Base-by-base conservation (phyloP, 2,113 vertebrate genomes). In the Elaphurus davidianus region DNA sequence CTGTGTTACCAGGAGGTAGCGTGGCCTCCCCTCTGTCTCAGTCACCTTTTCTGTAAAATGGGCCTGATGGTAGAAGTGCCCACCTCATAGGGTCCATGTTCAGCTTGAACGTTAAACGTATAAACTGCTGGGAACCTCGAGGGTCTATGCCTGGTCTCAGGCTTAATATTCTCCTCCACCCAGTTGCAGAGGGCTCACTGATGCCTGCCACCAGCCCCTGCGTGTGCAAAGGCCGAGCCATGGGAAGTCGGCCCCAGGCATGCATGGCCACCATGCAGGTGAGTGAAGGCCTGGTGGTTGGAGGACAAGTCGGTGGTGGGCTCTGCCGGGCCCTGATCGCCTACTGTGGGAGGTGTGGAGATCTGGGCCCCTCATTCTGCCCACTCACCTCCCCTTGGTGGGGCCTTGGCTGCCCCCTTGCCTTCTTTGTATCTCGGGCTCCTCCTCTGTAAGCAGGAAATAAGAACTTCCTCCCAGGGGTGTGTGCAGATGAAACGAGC, bases 211-310 rank as follows among this genome's bases (percentile, higher is more conserved):
- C 36, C 50, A 86, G 67, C 71, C 60, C 43, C 8, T 8, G 27
- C 0, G 1, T 2, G 30, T 15, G 17, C 15, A 27, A 79, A 50
- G 76, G 25, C 93, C 3, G 0, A 23, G 6, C 64, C 21, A 0
- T 0, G 10, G 59, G 4, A 27, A 57, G 62, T 19, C 1, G 14
- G 52, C 59, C 6, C 23, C 30, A 4, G 57, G 59, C 0, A 11
- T 21, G 21, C 2, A 8, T 16, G 82, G 86, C 33, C 7, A 5
- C 78, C 10, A 7, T 50, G 89, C 89, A 55, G 17, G 25, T 7
- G 1, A 30, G 16, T 25, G 30, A 13, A 57, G 36, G 27, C 19
- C 54, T 71, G 5, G 6, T n/a, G 47, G 93, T 47, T 47, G 6
- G 78, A 52, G 59, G 93, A 50, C 57, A 57, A 30, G 27, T 47